Conservation (phyloP, 2,797 vertebrate species). For the Siniperca obscura region DNA sequence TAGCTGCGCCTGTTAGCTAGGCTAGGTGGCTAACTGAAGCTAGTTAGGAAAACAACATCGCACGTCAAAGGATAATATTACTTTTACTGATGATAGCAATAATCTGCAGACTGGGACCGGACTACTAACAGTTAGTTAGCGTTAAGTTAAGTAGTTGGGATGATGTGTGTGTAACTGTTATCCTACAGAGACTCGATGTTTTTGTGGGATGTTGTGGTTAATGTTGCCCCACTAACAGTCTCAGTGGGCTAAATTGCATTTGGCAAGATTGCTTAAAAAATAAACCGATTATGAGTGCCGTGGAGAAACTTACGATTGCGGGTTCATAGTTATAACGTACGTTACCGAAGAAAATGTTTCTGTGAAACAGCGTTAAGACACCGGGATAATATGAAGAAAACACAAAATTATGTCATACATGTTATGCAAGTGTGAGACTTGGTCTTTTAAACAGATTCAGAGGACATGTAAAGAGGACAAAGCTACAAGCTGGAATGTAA, state of each 20-base stretch:
- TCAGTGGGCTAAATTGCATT: not conserved
- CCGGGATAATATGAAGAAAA: not conserved
- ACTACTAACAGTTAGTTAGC: no score
- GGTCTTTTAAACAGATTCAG: not conserved
- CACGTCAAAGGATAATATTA: not conserved
- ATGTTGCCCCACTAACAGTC: not conserved
- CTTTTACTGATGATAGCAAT: not conserved
- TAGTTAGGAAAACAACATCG: constrained; percentile 6
- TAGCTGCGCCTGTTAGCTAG: constrained; percentile 38
- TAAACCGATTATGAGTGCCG: not conserved
- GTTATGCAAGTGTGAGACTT: not conserved
- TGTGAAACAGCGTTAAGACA: not conserved
- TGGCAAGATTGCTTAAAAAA: not conserved
- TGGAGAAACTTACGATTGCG: not conserved
- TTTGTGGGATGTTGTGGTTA: not conserved
- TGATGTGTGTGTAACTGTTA: not conserved
- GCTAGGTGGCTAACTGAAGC: constrained; percentile 20
- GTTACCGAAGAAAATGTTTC: not conserved
- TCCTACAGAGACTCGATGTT: not conserved
- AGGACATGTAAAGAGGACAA: not conserved
- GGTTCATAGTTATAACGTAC: not conserved
- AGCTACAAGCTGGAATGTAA: not conserved
- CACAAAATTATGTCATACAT: not conserved
- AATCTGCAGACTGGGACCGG: not conserved
- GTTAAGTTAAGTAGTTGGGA: not conserved